Evolutionary conservation across 2,888 invertebrate species (phyloP).

Genomic region (Drosophila leonis): DNA sequence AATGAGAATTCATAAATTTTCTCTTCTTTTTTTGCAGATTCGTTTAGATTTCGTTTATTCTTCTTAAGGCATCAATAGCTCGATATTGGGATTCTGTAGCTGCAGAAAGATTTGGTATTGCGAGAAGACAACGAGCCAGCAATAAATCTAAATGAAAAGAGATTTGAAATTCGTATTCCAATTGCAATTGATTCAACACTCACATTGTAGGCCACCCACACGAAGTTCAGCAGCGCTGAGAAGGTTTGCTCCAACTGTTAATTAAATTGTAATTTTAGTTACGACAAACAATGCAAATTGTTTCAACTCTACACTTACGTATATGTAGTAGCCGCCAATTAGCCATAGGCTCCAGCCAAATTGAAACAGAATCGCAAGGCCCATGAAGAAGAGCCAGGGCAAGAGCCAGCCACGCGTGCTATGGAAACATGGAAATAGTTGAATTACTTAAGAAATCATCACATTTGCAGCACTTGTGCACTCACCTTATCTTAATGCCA

Average conservation of each 20-base stretch:
- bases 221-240: conserved; percentile 91
- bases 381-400: conserved; percentile 92
- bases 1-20: conserved; percentile 7
- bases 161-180: background rate
- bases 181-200: conserved; percentile 62
- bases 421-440: background rate
- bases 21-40: background rate
- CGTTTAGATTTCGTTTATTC: background rate
- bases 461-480: background rate
- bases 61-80: conserved; percentile 86
- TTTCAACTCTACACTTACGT: conserved; percentile 88
- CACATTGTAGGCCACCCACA: conserved; percentile 95
- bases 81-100: conserved; percentile 95
- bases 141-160: conserved; percentile 89
- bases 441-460: background rate
- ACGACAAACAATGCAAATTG: background rate
- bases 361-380: conserved; percentile 90
- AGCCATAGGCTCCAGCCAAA: conserved; percentile 93
- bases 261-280: background rate
- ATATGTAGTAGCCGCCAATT: conserved; percentile 95
- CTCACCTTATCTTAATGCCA: conserved; percentile 84
- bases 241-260: conserved; percentile 91
- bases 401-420: conserved; percentile 93
- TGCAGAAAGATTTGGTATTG: conserved; percentile 93
- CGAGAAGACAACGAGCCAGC: conserved; percentile 94